Evolutionary conservation across 2,113 vertebrate genomes (phyloP).

Genomic region (Paramormyrops kingsleyae): DNA sequence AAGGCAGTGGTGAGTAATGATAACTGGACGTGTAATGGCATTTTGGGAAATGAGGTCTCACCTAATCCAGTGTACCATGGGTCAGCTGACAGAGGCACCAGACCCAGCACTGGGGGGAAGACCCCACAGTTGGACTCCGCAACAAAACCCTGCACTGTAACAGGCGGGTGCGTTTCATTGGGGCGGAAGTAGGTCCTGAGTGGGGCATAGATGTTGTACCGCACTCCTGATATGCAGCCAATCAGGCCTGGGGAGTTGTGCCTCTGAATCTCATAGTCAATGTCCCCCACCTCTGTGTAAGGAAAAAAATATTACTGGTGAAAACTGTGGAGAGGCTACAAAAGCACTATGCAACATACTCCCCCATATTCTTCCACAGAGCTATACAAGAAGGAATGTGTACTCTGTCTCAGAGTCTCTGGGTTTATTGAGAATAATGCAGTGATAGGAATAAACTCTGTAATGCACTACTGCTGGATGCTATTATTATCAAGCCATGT

Average conservation of each 20-base stretch:
- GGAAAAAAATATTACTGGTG: background rate
- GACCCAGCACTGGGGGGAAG: slow-evolving; percentile 74
- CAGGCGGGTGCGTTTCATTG: slow-evolving; percentile 66
- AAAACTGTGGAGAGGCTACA: background rate
- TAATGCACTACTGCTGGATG: background rate
- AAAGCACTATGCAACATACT: background rate
- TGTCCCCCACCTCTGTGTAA: slow-evolving; percentile 75
- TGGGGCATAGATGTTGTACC: slow-evolving; percentile 87
- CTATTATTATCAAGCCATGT: background rate
- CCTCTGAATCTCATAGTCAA: slow-evolving; percentile 86
- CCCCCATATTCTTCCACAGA: background rate
- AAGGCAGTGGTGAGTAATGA: background rate
- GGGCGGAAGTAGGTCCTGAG: slow-evolving; percentile 83
- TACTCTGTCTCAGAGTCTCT: background rate
- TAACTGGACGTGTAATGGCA: background rate
- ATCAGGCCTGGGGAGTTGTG: slow-evolving; percentile 88
- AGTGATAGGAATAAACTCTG: background rate
- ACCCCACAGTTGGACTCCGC: slow-evolving; percentile 90
- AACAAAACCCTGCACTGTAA: slow-evolving; percentile 76
- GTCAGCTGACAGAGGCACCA: slow-evolving; percentile 83
- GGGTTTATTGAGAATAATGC: background rate
- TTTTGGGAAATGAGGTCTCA: slow-evolving; percentile 39
- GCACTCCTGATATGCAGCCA: slow-evolving; percentile 89
- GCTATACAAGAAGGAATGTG: background rate
- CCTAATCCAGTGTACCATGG: slow-evolving; percentile 90